These are phyloP conservation scores for Picathartes gymnocephalus DNA, from an alignment of 2,113 vertebrate genomes.

Conservation along the genomic window DNA sequence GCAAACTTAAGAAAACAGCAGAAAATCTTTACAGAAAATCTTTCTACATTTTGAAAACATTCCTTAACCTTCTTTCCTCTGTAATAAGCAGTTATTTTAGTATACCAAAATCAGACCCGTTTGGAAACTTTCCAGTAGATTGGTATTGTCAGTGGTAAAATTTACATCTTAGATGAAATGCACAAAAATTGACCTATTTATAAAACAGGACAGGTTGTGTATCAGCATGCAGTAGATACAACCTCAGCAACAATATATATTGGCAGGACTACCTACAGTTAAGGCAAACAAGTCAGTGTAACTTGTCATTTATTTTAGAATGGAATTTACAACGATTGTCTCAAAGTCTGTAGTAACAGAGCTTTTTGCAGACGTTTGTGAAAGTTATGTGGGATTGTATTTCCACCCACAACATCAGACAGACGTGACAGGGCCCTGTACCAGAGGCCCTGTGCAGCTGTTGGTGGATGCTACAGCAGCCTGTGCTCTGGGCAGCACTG, in stretches of 20 bases:
- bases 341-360: neutral
- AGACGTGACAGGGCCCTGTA: neutral
- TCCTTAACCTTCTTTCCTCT: neutral
- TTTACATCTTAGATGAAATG: neutral
- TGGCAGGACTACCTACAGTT: neutral
- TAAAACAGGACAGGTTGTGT: neutral
- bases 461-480: neutral
- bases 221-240: neutral
- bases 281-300: neutral
- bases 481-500: neutral
- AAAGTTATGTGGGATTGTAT: neutral
- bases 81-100: neutral
- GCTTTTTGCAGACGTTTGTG: neutral
- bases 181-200: neutral
- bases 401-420: neutral
- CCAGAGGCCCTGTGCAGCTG: neutral
- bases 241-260: neutral
- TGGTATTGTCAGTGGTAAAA: neutral
- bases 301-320: neutral
- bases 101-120: neutral
- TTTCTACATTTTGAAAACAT: neutral
- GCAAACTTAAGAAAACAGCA: neutral
- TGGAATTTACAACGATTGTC: neutral
- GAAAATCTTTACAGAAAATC: neutral
- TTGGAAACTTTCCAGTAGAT: neutral